Evolutionary conservation across 2,888 invertebrate genomes (phyloP).

Genomic region (Drosophila planitibia): DNA sequence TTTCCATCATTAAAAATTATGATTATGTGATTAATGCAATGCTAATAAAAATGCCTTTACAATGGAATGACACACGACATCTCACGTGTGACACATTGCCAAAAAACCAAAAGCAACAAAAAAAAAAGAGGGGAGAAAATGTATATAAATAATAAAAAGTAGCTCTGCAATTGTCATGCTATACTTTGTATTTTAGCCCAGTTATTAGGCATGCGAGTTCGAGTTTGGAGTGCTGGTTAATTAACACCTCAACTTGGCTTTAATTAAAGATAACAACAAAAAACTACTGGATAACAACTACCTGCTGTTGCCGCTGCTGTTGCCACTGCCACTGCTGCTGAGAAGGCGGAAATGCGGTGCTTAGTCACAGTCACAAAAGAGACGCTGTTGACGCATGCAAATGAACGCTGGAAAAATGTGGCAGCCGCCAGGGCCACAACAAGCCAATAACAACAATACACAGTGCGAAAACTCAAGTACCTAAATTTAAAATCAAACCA

Average conservation of each 20-base stretch:
- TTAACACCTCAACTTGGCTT: constrained; percentile 63
- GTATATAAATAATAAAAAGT: constrained; percentile 8
- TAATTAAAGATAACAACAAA: constrained; percentile 52
- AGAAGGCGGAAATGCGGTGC: constrained; percentile 68
- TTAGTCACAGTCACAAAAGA: constrained; percentile 71
- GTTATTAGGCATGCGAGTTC: constrained; percentile 62
- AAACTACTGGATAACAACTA: neutral
- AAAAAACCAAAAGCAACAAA: constrained; percentile 22
- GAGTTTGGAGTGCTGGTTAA: constrained; percentile 42
- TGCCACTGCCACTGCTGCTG: constrained; percentile 29
- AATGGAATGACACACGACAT: constrained; percentile 51
- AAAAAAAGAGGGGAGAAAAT: neutral
- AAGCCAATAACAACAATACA: constrained; percentile 2
- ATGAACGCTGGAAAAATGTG: constrained; percentile 53
- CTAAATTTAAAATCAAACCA: neutral
- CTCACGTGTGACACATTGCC: constrained; percentile 58
- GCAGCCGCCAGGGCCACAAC: constrained; percentile 43
- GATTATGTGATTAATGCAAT: constrained; percentile 65
- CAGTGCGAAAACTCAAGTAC: neutral
- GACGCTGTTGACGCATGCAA: constrained; percentile 71
- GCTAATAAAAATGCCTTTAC: constrained; percentile 64
- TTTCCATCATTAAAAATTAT: constrained; percentile 74
- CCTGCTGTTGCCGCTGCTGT: neutral
- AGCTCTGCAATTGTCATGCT: neutral
- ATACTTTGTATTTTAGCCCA: constrained; percentile 57